Conservation (phyloP, 1,140 invertebrate species). For the Anthonomus grandis region DNA sequence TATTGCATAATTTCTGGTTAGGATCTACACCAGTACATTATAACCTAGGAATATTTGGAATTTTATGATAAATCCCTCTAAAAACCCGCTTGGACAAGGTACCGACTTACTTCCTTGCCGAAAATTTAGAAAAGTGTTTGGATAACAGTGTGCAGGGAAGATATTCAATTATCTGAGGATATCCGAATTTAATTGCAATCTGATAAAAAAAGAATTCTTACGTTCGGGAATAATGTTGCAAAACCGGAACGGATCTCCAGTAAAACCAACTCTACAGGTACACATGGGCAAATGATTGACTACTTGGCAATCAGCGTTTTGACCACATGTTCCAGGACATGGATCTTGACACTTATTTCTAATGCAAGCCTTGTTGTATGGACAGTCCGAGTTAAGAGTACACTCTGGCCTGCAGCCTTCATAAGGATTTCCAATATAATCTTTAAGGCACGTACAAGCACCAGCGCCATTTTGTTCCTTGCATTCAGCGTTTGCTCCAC, state of each 20-base stretch:
- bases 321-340: conserved; percentile 63
- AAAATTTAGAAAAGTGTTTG: too few species aligned
- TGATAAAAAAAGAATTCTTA: conserved; percentile 12
- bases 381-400: conserved; percentile 61
- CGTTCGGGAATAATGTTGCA: conserved; percentile 48
- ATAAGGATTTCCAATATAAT: conserved; percentile 72
- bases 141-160: too few species aligned
- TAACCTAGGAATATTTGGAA: too few species aligned
- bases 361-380: conserved; percentile 58
- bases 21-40: too few species aligned
- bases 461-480: conserved; percentile 59
- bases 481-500: conserved; percentile 65
- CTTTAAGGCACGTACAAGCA: conserved; percentile 64
- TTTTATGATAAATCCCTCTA: too few species aligned
- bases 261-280: conserved; percentile 57
- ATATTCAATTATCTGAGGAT: too few species aligned
- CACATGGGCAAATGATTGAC: conserved; percentile 58
- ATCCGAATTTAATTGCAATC: conserved; percentile 34
- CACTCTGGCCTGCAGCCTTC: conserved; percentile 65
- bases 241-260: conserved; percentile 60
- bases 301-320: conserved; percentile 60
- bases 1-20: too few species aligned
- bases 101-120: too few species aligned
- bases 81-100: too few species aligned
- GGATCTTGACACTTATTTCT: conserved; percentile 63